These are phyloP conservation scores for Stictocephala bisonia DNA, from an alignment of 2,888 invertebrate species.

Conservation along the genomic window DNA sequence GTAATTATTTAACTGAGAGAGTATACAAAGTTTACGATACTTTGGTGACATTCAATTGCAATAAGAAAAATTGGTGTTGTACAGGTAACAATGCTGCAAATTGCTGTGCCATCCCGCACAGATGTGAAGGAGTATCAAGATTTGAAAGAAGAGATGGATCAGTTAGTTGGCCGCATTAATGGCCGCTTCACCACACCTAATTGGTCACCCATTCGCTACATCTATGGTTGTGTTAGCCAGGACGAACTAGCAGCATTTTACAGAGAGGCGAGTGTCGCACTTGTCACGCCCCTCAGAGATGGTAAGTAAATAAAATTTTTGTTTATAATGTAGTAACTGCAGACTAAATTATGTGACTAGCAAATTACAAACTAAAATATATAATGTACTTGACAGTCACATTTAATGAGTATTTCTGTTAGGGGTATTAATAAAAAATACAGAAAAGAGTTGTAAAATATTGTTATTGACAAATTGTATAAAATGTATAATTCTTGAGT, in stretches of 20 bases:
- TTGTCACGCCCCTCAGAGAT: slow-evolving; percentile 88
- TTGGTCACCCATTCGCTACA: slow-evolving; percentile 92
- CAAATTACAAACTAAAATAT: too few species aligned
- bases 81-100: slow-evolving; percentile 77
- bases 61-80: slow-evolving; percentile 21
- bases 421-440: too few species aligned
- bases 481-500: too few species aligned
- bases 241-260: slow-evolving; percentile 89
- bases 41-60: too few species aligned
- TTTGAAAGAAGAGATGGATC: slow-evolving; percentile 90
- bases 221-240: slow-evolving; percentile 89
- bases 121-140: slow-evolving; percentile 93
- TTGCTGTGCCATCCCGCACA: slow-evolving; percentile 88
- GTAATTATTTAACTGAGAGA: too few species aligned
- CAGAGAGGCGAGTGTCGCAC: slow-evolving; percentile 85
- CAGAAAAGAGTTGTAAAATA: too few species aligned
- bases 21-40: too few species aligned
- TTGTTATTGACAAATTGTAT: too few species aligned
- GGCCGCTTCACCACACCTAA: slow-evolving; percentile 90
- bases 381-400: too few species aligned
- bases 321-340: too few species aligned
- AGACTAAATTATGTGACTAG: too few species aligned
- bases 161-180: slow-evolving; percentile 87
- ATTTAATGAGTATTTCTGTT: too few species aligned
- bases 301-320: slow-evolving; percentile 68